These are phyloP conservation scores for Tethya wilhelma DNA, from an alignment of 37 sponge, comb jelly and placozoan species.

Conservation along the genomic window DNA sequence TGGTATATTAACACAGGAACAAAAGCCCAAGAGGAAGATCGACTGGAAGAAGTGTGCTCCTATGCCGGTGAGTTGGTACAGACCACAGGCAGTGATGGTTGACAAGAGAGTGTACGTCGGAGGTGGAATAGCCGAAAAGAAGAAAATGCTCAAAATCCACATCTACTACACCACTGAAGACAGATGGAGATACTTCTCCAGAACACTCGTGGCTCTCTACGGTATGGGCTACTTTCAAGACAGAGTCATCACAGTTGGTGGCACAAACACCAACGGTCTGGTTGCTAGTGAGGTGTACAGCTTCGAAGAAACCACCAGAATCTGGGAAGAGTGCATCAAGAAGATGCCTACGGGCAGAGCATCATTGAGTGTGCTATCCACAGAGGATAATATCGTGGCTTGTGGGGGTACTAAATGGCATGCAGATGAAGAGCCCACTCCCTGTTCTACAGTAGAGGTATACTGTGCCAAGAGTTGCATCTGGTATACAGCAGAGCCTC, in stretches of 20 bases:
- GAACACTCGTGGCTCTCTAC: not conserved
- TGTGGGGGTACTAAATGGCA: constrained; percentile 20
- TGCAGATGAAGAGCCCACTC: too few relatives aligned
- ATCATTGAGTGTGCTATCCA: not conserved
- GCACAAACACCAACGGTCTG: not conserved
- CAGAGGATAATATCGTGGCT: constrained; percentile 2
- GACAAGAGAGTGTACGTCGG: constrained; percentile 18
- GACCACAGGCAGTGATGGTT: constrained; percentile 11
- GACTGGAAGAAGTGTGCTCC: constrained; percentile 7
- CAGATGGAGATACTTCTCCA: constrained; percentile 4
- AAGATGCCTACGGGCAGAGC: constrained; percentile 10
- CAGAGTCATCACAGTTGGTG: constrained; percentile 7
- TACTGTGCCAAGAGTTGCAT: not conserved
- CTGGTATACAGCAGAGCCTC: not conserved
- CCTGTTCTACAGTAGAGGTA: constrained; percentile 5
- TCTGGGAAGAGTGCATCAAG: not conserved
- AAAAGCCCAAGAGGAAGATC: not conserved
- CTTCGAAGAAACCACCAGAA: not conserved
- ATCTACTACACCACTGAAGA: not conserved
- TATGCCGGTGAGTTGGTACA: not conserved
- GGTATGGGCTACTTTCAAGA: constrained; percentile 7
- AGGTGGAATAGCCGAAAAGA: constrained; percentile 4
- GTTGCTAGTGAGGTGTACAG: not conserved
- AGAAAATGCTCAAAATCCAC: not conserved
- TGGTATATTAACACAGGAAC: not conserved